Percentiles rank a stretch among this genome's conserved stretches.
Conservation (phyloP, 2,797 vertebrate species). For the Myotis daubentonii region DNA sequence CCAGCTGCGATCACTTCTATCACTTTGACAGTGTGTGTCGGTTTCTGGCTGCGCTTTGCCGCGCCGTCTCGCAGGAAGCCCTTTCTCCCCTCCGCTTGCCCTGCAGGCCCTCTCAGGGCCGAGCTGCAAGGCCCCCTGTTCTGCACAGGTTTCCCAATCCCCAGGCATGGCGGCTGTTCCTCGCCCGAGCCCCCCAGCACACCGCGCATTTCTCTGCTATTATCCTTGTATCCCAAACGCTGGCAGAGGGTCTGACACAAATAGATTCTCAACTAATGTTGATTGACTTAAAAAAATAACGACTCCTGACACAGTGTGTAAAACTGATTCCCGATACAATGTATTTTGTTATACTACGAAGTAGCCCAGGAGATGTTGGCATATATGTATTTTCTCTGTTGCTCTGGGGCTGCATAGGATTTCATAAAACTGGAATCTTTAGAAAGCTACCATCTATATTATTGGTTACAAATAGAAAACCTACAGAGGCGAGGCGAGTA, state of each 20-base stretch:
- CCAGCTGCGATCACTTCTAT: neutral
- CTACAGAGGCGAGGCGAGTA: neutral
- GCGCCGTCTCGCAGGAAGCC: neutral
- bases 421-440: neutral
- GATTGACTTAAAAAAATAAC: neutral
- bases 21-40: neutral
- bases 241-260: neutral
- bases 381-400: neutral
- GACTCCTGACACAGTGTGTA: neutral
- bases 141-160: neutral
- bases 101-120: neutral
- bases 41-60: neutral
- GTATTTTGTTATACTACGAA: neutral
- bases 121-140: neutral
- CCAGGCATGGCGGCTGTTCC: neutral
- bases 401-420: neutral
- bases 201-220: neutral
- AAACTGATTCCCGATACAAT: neutral
- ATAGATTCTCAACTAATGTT: neutral
- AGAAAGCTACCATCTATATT: neutral
- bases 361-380: neutral
- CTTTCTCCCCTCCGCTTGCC: neutral
- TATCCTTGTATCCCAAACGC: neutral
- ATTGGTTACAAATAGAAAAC: neutral
- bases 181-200: neutral